A percentile compares a stretch with the other conserved stretches of the same genome.
These are phyloP conservation scores for Eublepharis macularius DNA, from an alignment of 2,113 vertebrate genomes.

Conservation along the genomic window DNA sequence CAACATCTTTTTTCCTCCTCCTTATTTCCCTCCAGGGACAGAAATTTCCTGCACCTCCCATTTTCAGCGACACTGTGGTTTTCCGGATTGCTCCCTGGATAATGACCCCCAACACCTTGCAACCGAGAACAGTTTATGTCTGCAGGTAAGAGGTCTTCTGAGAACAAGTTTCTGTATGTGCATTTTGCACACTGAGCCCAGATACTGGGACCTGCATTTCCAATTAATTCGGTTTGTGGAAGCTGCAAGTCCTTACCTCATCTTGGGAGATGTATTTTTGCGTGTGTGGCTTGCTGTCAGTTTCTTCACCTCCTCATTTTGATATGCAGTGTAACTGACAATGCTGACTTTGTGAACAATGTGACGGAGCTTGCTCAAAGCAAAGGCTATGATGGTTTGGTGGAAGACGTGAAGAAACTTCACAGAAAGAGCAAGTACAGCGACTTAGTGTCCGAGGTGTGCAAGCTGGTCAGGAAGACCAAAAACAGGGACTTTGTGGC, in stretches of 20 bases:
- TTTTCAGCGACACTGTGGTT: conserved; percentile 88
- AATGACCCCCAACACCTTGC: conserved; percentile 90
- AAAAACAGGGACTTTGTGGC: too few species aligned
- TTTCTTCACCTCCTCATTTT: background rate
- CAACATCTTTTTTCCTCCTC: background rate
- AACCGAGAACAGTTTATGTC: conserved; percentile 84
- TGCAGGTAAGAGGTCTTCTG: conserved; percentile 72
- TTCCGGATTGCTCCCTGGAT: conserved; percentile 92
- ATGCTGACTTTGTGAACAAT: conserved; percentile 74
- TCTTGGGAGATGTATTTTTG: background rate
- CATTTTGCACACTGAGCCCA: background rate
- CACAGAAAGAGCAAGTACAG: too few species aligned
- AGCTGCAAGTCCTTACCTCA: background rate
- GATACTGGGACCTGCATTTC: too few species aligned
- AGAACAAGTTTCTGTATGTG: background rate
- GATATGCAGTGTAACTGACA: conserved; percentile 51
- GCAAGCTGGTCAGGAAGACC: too few species aligned
- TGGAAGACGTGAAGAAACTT: too few species aligned
- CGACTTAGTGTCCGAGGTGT: too few species aligned
- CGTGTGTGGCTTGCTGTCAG: too few species aligned
- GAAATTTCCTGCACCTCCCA: conserved; percentile 79
- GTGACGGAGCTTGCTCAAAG: conserved; percentile 68
- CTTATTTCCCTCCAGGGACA: background rate
- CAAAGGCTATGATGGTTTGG: too few species aligned
- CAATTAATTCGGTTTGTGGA: too few species aligned